Percentiles rank a stretch among this genome's conserved stretches.
These are phyloP conservation scores for Eulithis prunata DNA, from an alignment of 2,888 invertebrate species.

Conservation along the genomic window DNA sequence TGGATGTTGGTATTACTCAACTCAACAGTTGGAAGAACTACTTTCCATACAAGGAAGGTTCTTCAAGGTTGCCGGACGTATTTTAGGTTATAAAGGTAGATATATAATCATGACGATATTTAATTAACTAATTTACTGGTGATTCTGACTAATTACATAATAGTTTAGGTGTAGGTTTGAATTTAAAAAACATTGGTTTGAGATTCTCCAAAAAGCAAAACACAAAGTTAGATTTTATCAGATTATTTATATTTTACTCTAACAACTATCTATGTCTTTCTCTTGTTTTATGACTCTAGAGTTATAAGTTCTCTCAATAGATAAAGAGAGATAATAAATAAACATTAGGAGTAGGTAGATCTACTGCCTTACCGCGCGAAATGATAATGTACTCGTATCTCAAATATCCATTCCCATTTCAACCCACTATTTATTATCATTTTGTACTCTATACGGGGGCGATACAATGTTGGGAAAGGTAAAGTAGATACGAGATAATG, in stretches of 20 bases:
- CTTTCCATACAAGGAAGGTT: conserved; percentile 39
- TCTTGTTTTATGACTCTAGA: too few relatives aligned
- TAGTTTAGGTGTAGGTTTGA: neutral
- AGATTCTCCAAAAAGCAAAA: too few relatives aligned
- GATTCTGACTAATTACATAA: neutral
- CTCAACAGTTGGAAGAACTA: conserved; percentile 29
- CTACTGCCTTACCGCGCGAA: too few relatives aligned
- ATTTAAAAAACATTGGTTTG: too few relatives aligned
- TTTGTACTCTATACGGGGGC: conserved; percentile 14
- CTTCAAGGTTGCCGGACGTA: conserved; percentile 37
- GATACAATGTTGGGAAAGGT: conserved; percentile 16
- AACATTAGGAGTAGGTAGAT: too few relatives aligned
- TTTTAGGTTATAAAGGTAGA: conserved; percentile 30
- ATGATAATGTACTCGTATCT: too few relatives aligned
- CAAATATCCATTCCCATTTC: too few relatives aligned
- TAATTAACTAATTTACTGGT: conserved; percentile 2
- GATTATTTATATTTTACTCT: too few relatives aligned
- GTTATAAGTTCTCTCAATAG: too few relatives aligned
- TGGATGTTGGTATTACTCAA: conserved; percentile 24
- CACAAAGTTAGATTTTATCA: too few relatives aligned
- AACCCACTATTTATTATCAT: neutral
- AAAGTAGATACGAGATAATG: conserved; percentile 13
- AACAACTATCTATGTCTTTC: too few relatives aligned
- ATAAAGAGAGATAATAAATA: too few relatives aligned
- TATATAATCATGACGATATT: conserved; percentile 17